phyloP scores from a whole-genome alignment of 2,797 vertebrate species.

The Ctenopoma kingsleyae region DNA sequence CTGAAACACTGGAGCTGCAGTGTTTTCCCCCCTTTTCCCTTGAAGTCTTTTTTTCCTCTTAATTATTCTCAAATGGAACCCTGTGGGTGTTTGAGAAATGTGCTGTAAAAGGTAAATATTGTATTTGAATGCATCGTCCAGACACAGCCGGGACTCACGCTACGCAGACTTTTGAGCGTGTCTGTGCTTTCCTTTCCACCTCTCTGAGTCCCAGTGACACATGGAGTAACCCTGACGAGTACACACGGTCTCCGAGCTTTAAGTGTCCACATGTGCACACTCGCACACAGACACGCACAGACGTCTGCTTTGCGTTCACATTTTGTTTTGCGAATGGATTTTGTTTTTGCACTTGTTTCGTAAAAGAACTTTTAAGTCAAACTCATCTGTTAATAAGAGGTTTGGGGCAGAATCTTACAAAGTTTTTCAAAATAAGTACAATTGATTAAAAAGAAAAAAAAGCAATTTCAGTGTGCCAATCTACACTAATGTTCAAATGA shows the following conservation, averaged over 20 bases:
- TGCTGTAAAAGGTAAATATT: slow-evolving; percentile 82
- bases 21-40: slow-evolving; percentile 36
- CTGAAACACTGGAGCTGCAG: slow-evolving; percentile 45
- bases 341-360: slow-evolving; percentile 6
- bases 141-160: slow-evolving; percentile 75
- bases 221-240: slow-evolving; percentile 45
- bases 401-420: not conserved
- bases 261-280: slow-evolving; percentile 46
- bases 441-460: not conserved
- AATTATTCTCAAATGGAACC: slow-evolving; percentile 77
- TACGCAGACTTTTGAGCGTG: slow-evolving; percentile 61
- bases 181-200: slow-evolving; percentile 77
- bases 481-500: not conserved
- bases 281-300: slow-evolving; percentile 18
- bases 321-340: slow-evolving; percentile 21
- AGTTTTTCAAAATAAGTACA: not conserved
- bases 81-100: slow-evolving; percentile 76
- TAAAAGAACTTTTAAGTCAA: slow-evolving; percentile 14
- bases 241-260: slow-evolving; percentile 27
- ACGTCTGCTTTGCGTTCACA: slow-evolving; percentile 45
- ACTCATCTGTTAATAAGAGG: slow-evolving; percentile 10
- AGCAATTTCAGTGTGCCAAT: not conserved
- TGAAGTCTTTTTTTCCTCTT: slow-evolving; percentile 65
- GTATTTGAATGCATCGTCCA: slow-evolving; percentile 78
- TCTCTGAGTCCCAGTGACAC: slow-evolving; percentile 70